A percentile compares a stretch with the other conserved stretches of the same genome.
phyloP scores from a whole-genome alignment of 2,797 vertebrate genomes.

The Lacerta bilineata region DNA sequence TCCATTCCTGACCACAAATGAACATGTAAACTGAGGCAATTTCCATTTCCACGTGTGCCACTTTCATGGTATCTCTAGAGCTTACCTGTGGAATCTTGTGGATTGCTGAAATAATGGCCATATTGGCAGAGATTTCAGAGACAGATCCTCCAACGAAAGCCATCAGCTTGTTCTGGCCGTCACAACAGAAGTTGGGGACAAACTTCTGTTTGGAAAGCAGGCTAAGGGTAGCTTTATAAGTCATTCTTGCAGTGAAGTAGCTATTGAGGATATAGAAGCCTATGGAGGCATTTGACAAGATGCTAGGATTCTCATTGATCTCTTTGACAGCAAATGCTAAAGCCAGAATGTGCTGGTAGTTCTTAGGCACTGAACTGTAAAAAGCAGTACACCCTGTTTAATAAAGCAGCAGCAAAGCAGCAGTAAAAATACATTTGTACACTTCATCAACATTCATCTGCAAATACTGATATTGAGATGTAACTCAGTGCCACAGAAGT shows the following conservation, averaged over 20 bases:
- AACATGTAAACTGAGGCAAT: too few relatives aligned
- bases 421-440: neutral
- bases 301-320: neutral
- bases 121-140: neutral
- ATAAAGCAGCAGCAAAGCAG: neutral
- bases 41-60: neutral
- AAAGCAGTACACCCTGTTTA: neutral
- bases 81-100: constrained; percentile 22
- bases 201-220: constrained; percentile 15
- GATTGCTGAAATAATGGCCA: neutral
- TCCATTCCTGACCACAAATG: too few relatives aligned
- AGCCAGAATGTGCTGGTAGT: constrained; percentile 13
- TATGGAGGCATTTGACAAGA: neutral
- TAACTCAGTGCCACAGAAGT: neutral
- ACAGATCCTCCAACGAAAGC: constrained; percentile 8
- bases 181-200: constrained; percentile 16
- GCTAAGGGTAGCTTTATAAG: constrained; percentile 5
- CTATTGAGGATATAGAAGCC: neutral
- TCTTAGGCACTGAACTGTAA: constrained; percentile 13
- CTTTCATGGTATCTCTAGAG: neutral
- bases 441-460: neutral
- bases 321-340: constrained; percentile 10
- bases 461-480: neutral
- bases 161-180: neutral
- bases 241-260: neutral